Evolutionary conservation across 1,140 invertebrate species (phyloP).

Genomic region (Achatina immaculata): DNA sequence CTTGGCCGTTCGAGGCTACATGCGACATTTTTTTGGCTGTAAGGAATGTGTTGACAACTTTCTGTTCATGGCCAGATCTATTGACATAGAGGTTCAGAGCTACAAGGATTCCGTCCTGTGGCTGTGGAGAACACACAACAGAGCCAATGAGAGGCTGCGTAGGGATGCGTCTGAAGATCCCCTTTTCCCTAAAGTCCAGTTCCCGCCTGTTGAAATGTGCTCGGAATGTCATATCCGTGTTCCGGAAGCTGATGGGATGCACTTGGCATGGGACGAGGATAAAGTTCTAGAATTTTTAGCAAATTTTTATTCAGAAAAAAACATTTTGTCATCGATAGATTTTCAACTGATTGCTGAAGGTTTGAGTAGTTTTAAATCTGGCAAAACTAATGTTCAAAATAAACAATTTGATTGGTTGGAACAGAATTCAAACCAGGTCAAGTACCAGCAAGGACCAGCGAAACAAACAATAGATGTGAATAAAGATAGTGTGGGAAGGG

Average conservation of each 20-base stretch:
- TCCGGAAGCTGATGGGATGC: neutral
- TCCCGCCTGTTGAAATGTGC: constrained; percentile 82
- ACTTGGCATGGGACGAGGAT: constrained; percentile 78
- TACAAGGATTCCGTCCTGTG: constrained; percentile 87
- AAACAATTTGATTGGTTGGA: constrained; percentile 61
- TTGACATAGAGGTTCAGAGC: constrained; percentile 79
- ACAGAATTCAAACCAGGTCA: constrained; percentile 56
- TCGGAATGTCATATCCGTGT: constrained; percentile 76
- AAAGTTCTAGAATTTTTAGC: constrained; percentile 84
- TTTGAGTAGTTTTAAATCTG: neutral
- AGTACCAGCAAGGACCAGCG: constrained; percentile 40
- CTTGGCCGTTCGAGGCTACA: constrained; percentile 86
- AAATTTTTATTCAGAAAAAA: constrained; percentile 76
- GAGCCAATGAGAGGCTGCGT: constrained; percentile 84
- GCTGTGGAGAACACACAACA: constrained; percentile 96
- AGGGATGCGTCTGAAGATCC: constrained; percentile 93
- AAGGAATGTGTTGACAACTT: constrained; percentile 91
- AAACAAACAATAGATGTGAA: too few relatives aligned
- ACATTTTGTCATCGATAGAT: constrained; percentile 41
- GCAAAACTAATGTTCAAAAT: neutral
- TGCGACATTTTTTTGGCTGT: constrained; percentile 95
- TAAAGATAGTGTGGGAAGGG: constrained; percentile 18
- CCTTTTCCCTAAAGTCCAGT: constrained; percentile 88
- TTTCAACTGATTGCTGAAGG: neutral
- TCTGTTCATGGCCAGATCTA: constrained; percentile 76